Percentiles rank a stretch among this genome's conserved stretches.
Evolutionary conservation across 1,140 invertebrate genomes (phyloP).

Genomic region (Fopius arisanus): DNA sequence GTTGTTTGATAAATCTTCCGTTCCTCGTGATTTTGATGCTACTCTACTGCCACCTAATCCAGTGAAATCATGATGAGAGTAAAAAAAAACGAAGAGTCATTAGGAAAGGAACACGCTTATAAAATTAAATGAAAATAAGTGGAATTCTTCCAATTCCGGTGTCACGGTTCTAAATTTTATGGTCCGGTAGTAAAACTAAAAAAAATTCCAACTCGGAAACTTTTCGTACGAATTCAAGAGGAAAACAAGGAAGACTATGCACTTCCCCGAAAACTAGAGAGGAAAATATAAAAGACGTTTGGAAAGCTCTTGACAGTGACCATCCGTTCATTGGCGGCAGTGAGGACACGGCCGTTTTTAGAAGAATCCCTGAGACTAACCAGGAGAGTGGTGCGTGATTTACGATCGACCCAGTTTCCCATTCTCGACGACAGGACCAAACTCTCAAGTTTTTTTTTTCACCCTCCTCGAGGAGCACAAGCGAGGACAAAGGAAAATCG

Average conservation of each 20-base stretch:
- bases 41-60: too few species aligned
- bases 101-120: too few species aligned
- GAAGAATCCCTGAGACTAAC: slow-evolving; percentile 29
- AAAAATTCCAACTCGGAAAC: too few species aligned
- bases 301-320: slow-evolving; percentile 20
- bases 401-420: slow-evolving; percentile 33
- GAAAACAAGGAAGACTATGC: not conserved
- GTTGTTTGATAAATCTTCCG: too few species aligned
- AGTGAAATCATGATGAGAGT: too few species aligned
- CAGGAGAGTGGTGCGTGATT: slow-evolving; percentile 35
- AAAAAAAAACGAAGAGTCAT: too few species aligned
- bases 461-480: not conserved
- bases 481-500: slow-evolving; percentile 3
- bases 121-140: too few species aligned
- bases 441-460: slow-evolving; percentile 4
- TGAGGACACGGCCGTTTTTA: slow-evolving; percentile 9
- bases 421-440: slow-evolving; percentile 7
- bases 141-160: too few species aligned
- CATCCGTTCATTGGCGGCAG: slow-evolving; percentile 11
- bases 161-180: too few species aligned
- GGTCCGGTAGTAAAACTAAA: too few species aligned
- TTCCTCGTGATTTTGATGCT: too few species aligned
- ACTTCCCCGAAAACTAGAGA: not conserved
- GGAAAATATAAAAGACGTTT: slow-evolving; percentile 12
- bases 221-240: not conserved